Base-by-base conservation (phyloP, 2,797 vertebrate genomes). In the Anguilla marmorata region DNA sequence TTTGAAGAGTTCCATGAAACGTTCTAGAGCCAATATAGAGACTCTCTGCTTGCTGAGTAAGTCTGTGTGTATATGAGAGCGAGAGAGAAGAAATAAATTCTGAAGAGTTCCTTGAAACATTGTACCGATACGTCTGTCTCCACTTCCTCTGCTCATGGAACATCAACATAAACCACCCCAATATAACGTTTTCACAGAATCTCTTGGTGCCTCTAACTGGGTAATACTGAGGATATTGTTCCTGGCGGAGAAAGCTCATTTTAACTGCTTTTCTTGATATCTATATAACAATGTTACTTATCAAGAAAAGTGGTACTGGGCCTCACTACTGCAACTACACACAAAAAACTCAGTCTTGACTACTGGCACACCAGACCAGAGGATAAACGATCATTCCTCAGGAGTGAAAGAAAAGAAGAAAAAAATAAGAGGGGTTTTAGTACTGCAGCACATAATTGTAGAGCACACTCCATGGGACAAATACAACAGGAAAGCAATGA, bases 181-280 rank as follows among this genome's bases (percentile, higher is more conserved):
- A 48, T 9, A 66, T 37, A 66, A 83, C 50, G 14, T 41, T 48
- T 72, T 19, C 74, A 79, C 2, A 21, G 74, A 79, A 79, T 45
- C 30, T 27, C 48, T 33, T 41, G 27, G 52, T 19, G 50, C 66
- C 84, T 54, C 37, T 50, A 30, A 3, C 63, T 48, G 82, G 16
- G 33, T 27, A n/a, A 48, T 69, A 5, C 6, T 11, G 11, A 37
- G 83, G 30, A 85, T 12, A 37, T 37, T 30, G 60, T 56, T 45
- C 50, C 50, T 74, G 52, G 60, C 66, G 30, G 48, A 84, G 33
- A 66, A 54, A 58, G n/a, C 11, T 83, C 33, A 79, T 82, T 87
- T 84, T 50, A 76, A 86, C 74, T 41, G 19, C 3, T 45, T 12
- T 30, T 72, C 7, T 1, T 72, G 41, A 45, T 45, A 45, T 72